phyloP scores from a whole-genome alignment of 2,888 invertebrate genomes.

The Troglohyphantes excavatus region DNA sequence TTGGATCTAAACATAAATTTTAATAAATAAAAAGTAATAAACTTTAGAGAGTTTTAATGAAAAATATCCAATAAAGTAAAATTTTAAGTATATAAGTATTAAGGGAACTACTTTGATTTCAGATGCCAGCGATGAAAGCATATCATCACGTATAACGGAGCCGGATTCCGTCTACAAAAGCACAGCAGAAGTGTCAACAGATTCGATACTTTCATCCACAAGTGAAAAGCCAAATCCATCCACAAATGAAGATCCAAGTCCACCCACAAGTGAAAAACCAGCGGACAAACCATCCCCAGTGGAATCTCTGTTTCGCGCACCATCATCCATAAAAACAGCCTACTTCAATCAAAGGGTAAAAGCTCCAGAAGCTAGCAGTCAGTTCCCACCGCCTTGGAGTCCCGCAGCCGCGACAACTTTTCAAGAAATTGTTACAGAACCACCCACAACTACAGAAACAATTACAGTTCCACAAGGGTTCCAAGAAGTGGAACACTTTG shows the following conservation, averaged over 20 bases:
- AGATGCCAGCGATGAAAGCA: conserved; percentile 36
- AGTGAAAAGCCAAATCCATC: not conserved
- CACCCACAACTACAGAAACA: conserved; percentile 20
- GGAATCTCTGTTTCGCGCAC: conserved; percentile 34
- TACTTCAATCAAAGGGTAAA: conserved; percentile 44
- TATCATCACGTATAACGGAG: conserved; percentile 12
- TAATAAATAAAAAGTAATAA: too few relatives aligned
- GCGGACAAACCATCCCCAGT: conserved; percentile 19
- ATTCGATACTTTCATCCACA: not conserved
- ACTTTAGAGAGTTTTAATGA: too few relatives aligned
- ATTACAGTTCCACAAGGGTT: not conserved
- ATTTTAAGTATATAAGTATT: too few relatives aligned
- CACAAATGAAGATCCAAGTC: not conserved
- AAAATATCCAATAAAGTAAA: too few relatives aligned
- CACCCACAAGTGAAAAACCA: not conserved
- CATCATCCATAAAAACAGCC: conserved; percentile 67
- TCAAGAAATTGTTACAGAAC: not conserved
- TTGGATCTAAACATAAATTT: too few relatives aligned
- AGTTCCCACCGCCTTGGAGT: conserved; percentile 55
- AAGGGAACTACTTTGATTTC: not conserved
- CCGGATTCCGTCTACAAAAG: conserved; percentile 45
- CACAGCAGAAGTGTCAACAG: conserved; percentile 7
- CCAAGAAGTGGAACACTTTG: conserved; percentile 9
- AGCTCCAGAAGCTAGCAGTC: conserved; percentile 55
- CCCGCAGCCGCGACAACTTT: conserved; percentile 25